Conservation (phyloP, 64 coral and sea anemone genomes). For the Exaiptasia diaphana region DNA sequence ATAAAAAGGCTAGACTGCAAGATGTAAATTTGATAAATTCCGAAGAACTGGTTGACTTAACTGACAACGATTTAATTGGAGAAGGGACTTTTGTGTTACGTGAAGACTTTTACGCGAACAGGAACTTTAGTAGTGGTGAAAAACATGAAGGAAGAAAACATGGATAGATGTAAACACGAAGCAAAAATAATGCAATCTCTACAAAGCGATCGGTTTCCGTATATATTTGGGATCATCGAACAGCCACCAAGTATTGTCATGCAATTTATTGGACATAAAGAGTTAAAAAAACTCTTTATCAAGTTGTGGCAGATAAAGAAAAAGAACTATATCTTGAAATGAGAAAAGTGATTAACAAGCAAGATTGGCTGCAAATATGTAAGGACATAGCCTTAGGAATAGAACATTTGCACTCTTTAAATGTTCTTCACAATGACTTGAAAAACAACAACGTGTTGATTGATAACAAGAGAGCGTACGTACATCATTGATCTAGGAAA, state of each 20-base stretch:
- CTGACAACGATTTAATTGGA: too few relatives aligned
- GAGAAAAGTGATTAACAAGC: not conserved
- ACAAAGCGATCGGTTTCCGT: not conserved
- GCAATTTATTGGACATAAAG: not conserved
- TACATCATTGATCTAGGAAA: not conserved
- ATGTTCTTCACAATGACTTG: not conserved
- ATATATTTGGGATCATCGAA: not conserved
- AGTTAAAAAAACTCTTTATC: not conserved
- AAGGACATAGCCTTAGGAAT: not conserved
- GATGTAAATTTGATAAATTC: not conserved
- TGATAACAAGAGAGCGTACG: not conserved
- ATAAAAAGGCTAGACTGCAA: not conserved
- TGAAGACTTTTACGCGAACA: too few relatives aligned
- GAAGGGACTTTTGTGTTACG: too few relatives aligned
- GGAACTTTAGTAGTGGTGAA: not conserved
- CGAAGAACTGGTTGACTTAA: not conserved
- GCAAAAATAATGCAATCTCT: not conserved
- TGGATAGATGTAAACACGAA: not conserved
- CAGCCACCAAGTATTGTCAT: not conserved
- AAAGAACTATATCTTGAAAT: not conserved
- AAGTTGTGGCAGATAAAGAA: not conserved
- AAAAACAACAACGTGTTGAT: not conserved
- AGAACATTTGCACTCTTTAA: not conserved
- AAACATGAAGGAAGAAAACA: not conserved
- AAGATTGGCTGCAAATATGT: not conserved